Percentiles rank a stretch among this genome's conserved stretches.
Conservation (phyloP, 37 sponge, comb jelly and placozoan species). For the Hexactinellida sp. region DNA sequence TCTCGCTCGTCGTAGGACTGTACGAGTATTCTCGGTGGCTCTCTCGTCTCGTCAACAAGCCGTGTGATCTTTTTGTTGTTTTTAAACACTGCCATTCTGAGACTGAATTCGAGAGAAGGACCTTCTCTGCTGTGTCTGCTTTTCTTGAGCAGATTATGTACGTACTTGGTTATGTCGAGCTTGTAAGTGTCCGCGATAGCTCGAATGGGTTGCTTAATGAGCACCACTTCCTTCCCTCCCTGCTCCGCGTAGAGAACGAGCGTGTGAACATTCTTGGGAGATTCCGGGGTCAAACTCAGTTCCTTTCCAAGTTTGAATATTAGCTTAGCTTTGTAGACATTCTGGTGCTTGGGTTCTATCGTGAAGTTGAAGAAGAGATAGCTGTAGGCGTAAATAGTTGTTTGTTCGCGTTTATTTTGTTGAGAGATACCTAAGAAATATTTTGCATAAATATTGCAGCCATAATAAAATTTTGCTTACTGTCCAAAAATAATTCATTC, state of each 20-base stretch:
- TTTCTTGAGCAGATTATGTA: neutral
- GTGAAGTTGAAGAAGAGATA: neutral
- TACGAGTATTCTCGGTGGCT: neutral
- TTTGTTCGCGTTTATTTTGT: neutral
- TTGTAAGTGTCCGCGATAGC: neutral
- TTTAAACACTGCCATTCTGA: neutral
- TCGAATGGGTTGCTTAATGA: neutral
- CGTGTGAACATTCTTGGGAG: neutral
- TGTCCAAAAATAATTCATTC: too few relatives aligned
- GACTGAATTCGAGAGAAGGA: neutral
- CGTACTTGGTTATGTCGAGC: neutral
- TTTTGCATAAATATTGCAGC: too few relatives aligned
- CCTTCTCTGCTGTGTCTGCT: neutral
- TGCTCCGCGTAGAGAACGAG: neutral
- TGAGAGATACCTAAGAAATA: neutral
- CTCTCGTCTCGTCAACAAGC: neutral
- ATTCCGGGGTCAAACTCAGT: neutral
- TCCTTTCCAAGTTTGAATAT: neutral
- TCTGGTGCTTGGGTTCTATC: neutral
- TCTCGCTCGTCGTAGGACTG: slow-evolving; percentile 14
- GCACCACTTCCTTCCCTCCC: neutral
- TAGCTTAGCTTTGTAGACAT: neutral
- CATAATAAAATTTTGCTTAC: too few relatives aligned
- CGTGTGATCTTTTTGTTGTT: neutral
- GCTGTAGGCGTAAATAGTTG: neutral